Base-by-base conservation (phyloP, 2,113 vertebrate species). In the Plestiodon gilberti region DNA sequence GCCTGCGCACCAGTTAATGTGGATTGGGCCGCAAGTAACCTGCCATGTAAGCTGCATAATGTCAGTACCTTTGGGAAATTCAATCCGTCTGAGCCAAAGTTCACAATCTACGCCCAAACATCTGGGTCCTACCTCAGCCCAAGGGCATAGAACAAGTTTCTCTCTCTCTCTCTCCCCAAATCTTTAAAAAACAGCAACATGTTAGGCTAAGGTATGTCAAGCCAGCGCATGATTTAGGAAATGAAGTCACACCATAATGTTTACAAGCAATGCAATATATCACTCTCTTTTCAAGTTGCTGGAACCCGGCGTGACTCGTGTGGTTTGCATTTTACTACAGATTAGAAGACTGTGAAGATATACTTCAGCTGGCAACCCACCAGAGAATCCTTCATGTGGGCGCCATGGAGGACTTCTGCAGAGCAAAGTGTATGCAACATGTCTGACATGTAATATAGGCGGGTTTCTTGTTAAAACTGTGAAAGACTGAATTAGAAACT, bases 321-420 rank as follows among this genome's bases (percentile, higher is more conserved):
- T 69, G 10, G 30, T 14, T 25, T 81, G 11, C 64, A 77, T 17
- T 5, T 9, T 22, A 83, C 35, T 43, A 52, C n/a, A 86, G 61
- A 85, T 1, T 75, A 35, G 61, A 91, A 38, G 82, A 88, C 33
- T 61, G 78, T 89, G 87, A 70, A 67, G 23, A 67, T 40, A 62
- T 88, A 64, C n/a, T 79, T 38, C 64, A 62, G 40, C 62, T 90
- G 84, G 74, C 48, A 23, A 74, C 77, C 77, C 87, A 90, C 71
- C 78, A 91, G 78, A n/a, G 0, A 82, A 0, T 10, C 30, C 25
- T 48, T 91, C 35, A 73, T 88, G 81, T 85, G 59, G 85, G 48
- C 89, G 87, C 89, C 1, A 74, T 78, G 77, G 80, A 82, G 57
- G 25, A 55, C 18, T 2, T 48, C 86, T 93, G 30, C 62, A 87